Conservation (phyloP, 1,140 invertebrate species). For the Hyles vespertilio region DNA sequence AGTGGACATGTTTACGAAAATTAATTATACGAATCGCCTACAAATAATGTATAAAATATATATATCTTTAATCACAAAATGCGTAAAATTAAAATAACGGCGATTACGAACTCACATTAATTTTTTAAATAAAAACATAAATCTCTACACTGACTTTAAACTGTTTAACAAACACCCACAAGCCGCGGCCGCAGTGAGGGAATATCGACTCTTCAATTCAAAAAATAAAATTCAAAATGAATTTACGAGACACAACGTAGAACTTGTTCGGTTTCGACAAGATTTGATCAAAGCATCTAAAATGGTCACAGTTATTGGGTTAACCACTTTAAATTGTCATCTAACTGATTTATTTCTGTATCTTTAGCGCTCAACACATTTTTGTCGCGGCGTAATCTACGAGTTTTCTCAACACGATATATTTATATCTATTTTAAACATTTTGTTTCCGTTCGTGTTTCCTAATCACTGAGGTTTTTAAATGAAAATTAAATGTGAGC, state of each 20-base stretch:
- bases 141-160: slow-evolving; percentile 62
- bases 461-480: not conserved
- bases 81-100: slow-evolving; percentile 67
- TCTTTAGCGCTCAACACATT: slow-evolving; percentile 72
- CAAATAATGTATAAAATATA: slow-evolving; percentile 33
- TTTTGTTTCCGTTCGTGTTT: slow-evolving; percentile 5
- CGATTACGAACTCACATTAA: slow-evolving; percentile 70
- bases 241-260: not conserved
- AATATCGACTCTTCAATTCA: slow-evolving; percentile 43
- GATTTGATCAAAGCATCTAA: slow-evolving; percentile 75
- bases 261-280: slow-evolving; percentile 64
- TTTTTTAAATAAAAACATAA: slow-evolving; percentile 75
- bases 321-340: slow-evolving; percentile 78
- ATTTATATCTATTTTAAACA: slow-evolving; percentile 8
- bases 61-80: slow-evolving; percentile 54
- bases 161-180: slow-evolving; percentile 70
- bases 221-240: slow-evolving; percentile 30
- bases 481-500: no score
- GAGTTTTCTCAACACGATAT: slow-evolving; percentile 18
- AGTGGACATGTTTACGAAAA: slow-evolving; percentile 16
- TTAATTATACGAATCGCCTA: slow-evolving; percentile 10
- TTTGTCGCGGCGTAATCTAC: slow-evolving; percentile 34
- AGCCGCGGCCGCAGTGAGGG: slow-evolving; percentile 30
- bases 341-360: slow-evolving; percentile 77
- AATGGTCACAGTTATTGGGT: slow-evolving; percentile 77